Evolutionary conservation across 2,888 invertebrate genomes (phyloP), one percentile per base, ranked within the genome.

Genomic region (Brenthis hecate): DNA sequence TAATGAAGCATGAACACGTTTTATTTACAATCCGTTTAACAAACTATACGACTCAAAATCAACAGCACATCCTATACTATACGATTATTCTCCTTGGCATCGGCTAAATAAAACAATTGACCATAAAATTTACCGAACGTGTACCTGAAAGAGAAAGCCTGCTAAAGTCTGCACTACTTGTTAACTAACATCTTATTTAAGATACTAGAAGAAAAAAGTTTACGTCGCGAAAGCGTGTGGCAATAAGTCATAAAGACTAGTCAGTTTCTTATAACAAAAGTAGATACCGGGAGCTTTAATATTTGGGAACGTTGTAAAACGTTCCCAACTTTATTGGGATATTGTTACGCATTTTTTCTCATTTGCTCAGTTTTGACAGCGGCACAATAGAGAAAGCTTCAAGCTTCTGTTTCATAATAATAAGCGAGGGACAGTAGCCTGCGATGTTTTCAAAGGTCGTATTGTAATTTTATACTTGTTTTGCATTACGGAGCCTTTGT

Each of bases 161-260:
- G 89, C 86, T 89, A 88, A 91, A 87, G 86, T 87, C 82, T 19
- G 32, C 14, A 51, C 51, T 61, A 16, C 51, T 85, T 88, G 86
- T 91, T 91, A 91, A 89, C 90, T 92, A 88, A 92, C 87, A 90
- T 92, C 91, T 91, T 91, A 91, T 91, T 92, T 92, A 88, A 90
- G 86, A 86, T 81, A 85, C 84, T 85, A 87, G 87, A 88, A 88
- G 87, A 87, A 91, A 87, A 85, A 85, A 86, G 85, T 81, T 43
- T 83, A 80, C 80, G 76, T 80, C 81, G 81, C 82, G 85, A 83
- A 87, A 87, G 85, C 87, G 88, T 88, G 87, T 86, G 81, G 86
- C 86, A 81, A 85, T 88, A 91, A 87, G 87, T 85, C 85, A 89
- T 91, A 91, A 90, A 90, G 82, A 70, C 72, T 53, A 75, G 70